A percentile compares a stretch with the other conserved stretches of the same genome.
phyloP scores from a whole-genome alignment of 2,113 vertebrate species.

The Mustela lutreola region DNA sequence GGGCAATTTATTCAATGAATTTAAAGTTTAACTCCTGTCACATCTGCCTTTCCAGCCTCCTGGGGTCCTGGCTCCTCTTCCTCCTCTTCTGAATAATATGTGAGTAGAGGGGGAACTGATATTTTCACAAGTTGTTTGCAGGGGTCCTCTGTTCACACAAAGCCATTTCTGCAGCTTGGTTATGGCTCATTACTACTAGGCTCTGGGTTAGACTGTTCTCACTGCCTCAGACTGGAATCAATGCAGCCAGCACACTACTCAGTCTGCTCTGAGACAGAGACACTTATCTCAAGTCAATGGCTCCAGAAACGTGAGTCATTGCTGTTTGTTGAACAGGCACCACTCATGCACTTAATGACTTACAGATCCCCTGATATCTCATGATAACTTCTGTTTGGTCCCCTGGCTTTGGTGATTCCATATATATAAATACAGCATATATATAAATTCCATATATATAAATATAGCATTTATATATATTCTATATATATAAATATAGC shows the following conservation, averaged over 20 bases:
- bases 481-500: neutral
- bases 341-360: rapidly evolving
- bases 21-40: neutral
- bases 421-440: neutral
- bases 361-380: neutral
- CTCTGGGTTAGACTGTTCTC: neutral
- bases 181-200: neutral
- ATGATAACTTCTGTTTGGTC: neutral
- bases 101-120: rapidly evolving
- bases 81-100: neutral
- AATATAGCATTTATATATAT: neutral
- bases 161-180: neutral
- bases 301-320: neutral
- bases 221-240: neutral
- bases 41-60: neutral
- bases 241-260: too few species aligned
- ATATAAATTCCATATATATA: neutral
- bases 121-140: neutral
- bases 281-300: neutral
- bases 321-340: neutral
- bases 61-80: neutral
- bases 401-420: neutral
- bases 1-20: neutral
- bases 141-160: rapidly evolving
- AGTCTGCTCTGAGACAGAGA: neutral